Conservation (phyloP, 1,140 invertebrate species). For the Papilio machaon region DNA sequence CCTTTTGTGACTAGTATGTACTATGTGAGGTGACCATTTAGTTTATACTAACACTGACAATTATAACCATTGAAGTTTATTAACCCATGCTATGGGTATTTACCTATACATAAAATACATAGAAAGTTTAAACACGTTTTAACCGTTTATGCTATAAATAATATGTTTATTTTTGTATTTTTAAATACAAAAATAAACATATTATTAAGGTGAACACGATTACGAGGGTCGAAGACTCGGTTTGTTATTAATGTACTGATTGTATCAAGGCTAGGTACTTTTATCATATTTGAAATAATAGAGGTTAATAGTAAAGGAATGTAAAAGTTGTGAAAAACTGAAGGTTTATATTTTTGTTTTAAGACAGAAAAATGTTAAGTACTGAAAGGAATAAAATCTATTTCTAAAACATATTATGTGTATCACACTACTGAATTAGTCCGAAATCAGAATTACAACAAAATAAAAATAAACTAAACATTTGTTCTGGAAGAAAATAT, state of each 20-base stretch:
- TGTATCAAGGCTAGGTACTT: too few relatives aligned
- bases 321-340: too few relatives aligned
- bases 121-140: neutral
- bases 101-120: neutral
- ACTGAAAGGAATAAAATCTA: too few relatives aligned
- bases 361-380: too few relatives aligned
- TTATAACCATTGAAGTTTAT: neutral
- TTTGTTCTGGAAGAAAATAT: neutral
- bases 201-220: neutral
- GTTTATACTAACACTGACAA: neutral
- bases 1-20: too few relatives aligned
- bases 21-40: neutral
- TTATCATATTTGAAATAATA: neutral
- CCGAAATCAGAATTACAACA: too few relatives aligned
- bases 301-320: too few relatives aligned
- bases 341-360: too few relatives aligned
- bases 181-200: slow-evolving; percentile 2
- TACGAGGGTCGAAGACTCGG: neutral
- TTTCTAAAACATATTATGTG: too few relatives aligned
- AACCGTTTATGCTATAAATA: neutral
- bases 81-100: neutral
- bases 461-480: neutral
- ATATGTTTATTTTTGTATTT: neutral
- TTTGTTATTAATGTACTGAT: neutral
- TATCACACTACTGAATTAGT: too few relatives aligned